phyloP scores from a whole-genome alignment of 2,888 invertebrate species.

The Helobdella robusta region DNA sequence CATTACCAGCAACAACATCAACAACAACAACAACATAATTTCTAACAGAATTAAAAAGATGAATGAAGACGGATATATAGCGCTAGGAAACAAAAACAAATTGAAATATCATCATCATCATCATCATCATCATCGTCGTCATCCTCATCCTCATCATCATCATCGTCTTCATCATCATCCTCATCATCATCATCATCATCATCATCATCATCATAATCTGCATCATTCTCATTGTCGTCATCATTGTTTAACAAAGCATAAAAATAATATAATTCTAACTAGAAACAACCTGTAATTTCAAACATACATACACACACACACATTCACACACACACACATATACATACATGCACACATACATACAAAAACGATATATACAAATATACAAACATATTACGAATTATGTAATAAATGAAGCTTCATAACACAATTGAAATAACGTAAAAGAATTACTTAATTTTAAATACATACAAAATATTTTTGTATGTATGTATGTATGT shows the following conservation, averaged over 20 bases:
- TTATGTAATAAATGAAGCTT: too few species aligned
- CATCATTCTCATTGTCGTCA: neutral
- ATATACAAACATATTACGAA: too few species aligned
- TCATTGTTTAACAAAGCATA: too few species aligned
- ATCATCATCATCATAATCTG: neutral
- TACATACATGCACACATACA: slow-evolving; percentile 2
- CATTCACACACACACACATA: neutral
- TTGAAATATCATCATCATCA: neutral
- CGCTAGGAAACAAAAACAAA: neutral
- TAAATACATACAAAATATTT: too few species aligned
- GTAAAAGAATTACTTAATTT: too few species aligned
- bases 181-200: neutral
- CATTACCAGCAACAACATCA: neutral
- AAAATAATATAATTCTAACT: neutral
- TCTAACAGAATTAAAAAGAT: neutral
- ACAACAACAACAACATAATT: neutral
- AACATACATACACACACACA: neutral
- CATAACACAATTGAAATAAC: too few species aligned
- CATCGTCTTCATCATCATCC: slow-evolving; percentile 8
- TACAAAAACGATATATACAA: neutral
- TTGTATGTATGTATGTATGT: neutral
- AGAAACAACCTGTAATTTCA: neutral
- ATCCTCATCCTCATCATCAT: slow-evolving; percentile 21
- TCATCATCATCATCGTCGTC: slow-evolving; percentile 22
- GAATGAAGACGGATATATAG: neutral